A percentile compares a stretch with the other conserved stretches of the same genome.
phyloP scores from a whole-genome alignment of 2,888 invertebrate genomes.

The Hirtodrosophila confusa region DNA sequence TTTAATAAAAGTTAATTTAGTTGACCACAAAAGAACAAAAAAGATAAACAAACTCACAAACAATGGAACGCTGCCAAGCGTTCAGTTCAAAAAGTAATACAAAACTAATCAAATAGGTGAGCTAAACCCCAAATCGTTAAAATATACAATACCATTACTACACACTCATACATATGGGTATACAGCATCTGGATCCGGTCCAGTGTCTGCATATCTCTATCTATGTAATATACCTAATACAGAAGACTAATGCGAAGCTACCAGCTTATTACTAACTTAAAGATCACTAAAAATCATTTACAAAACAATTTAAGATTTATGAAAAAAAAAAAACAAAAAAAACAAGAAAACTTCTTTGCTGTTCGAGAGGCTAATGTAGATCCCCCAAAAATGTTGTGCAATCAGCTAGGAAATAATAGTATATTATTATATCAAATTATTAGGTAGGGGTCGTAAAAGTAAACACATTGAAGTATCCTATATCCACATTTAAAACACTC shows the following conservation, averaged over 20 bases:
- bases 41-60: constrained; percentile 30
- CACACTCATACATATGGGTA: constrained; percentile 38
- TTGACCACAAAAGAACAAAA: constrained; percentile 58
- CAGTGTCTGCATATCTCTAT: constrained; percentile 16
- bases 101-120: constrained; percentile 82
- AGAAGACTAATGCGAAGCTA: constrained; percentile 76
- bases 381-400: constrained; percentile 37
- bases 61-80: constrained; percentile 54
- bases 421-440: not conserved
- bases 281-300: constrained; percentile 21
- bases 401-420: not conserved
- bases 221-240: constrained; percentile 48
- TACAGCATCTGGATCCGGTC: constrained; percentile 14
- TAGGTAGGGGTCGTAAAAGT: not conserved
- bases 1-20: constrained; percentile 71
- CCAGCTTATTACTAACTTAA: constrained; percentile 61
- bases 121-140: constrained; percentile 84
- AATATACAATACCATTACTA: constrained; percentile 55
- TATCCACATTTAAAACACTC: no score
- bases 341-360: constrained; percentile 14
- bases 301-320: constrained; percentile 15
- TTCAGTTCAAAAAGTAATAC: constrained; percentile 60
- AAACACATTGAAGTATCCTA: no score
- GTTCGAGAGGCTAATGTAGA: not conserved
- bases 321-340: constrained; percentile 1